phyloP scores from a whole-genome alignment of 2,113 vertebrate genomes.

The Pteropus alecto region DNA sequence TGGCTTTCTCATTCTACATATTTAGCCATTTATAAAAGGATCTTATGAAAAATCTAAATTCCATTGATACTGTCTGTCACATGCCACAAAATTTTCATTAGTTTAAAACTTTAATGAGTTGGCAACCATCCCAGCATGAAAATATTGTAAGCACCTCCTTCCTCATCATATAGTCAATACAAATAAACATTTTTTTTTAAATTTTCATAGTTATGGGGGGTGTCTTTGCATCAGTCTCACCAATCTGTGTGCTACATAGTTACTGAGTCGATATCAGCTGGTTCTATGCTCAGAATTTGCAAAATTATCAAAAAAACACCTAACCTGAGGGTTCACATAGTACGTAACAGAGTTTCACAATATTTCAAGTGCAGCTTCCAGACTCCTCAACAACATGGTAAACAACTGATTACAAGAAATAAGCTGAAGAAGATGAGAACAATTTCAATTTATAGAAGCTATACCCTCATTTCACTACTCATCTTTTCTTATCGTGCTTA shows the following conservation, averaged over 20 bases:
- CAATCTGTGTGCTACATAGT: background rate
- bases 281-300: background rate
- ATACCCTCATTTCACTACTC: background rate
- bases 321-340: background rate
- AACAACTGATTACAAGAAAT: background rate
- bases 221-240: background rate
- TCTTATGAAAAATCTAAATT: background rate
- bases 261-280: background rate
- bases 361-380: background rate
- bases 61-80: background rate
- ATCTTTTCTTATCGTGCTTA: background rate
- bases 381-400: background rate
- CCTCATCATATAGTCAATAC: background rate
- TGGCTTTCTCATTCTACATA: background rate
- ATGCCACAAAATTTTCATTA: background rate
- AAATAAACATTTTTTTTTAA: background rate
- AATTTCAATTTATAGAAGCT: background rate
- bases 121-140: background rate
- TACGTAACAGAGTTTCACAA: background rate
- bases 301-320: background rate
- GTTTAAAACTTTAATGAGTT: background rate
- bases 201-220: background rate
- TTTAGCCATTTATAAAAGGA: background rate
- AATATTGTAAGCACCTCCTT: background rate
- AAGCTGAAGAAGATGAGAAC: background rate